These are phyloP conservation scores for Aythya baeri DNA, from an alignment of 2,113 vertebrate genomes.

Conservation along the genomic window DNA sequence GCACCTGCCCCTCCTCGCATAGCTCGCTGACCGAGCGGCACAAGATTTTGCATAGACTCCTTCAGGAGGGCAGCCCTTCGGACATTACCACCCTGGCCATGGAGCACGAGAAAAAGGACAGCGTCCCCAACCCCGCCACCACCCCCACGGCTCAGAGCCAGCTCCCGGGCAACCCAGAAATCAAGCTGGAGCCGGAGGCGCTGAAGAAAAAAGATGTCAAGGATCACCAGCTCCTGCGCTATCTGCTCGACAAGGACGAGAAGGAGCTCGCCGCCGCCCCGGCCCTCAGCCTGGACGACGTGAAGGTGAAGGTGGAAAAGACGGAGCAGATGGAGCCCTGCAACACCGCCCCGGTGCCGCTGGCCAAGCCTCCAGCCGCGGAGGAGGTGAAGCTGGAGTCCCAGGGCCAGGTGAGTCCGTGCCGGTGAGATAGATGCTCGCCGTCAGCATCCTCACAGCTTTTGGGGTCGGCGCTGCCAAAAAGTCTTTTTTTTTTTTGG, in stretches of 20 bases:
- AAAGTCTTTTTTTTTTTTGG: not conserved
- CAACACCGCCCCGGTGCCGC: conserved; percentile 69
- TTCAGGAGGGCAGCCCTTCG: conserved; percentile 92
- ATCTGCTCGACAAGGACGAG: conserved; percentile 94
- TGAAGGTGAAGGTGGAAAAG: conserved; percentile 91
- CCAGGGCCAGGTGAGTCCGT: conserved; percentile 75
- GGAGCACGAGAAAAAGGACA: conserved; percentile 86
- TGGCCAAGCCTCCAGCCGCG: conserved; percentile 58
- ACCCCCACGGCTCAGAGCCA: conserved; percentile 57
- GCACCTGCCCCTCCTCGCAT: conserved; percentile 89
- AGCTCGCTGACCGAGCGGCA: conserved; percentile 92
- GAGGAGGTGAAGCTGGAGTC: conserved; percentile 78
- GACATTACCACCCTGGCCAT: conserved; percentile 77
- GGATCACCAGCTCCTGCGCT: conserved; percentile 93
- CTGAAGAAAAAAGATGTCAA: conserved; percentile 86
- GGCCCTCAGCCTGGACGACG: conserved; percentile 88
- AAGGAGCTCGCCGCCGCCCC: conserved; percentile 87
- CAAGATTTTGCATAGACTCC: conserved; percentile 92
- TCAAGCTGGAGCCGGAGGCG: conserved; percentile 72
- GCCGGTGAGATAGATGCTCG: not conserved
- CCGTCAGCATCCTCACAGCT: not conserved
- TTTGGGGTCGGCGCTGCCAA: no score
- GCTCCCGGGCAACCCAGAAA: conserved; percentile 24
- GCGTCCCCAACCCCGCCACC: not conserved
- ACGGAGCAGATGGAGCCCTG: conserved; percentile 73